Evolutionary conservation across 2,797 vertebrate genomes (phyloP).

Genomic region (Morus bassanus): DNA sequence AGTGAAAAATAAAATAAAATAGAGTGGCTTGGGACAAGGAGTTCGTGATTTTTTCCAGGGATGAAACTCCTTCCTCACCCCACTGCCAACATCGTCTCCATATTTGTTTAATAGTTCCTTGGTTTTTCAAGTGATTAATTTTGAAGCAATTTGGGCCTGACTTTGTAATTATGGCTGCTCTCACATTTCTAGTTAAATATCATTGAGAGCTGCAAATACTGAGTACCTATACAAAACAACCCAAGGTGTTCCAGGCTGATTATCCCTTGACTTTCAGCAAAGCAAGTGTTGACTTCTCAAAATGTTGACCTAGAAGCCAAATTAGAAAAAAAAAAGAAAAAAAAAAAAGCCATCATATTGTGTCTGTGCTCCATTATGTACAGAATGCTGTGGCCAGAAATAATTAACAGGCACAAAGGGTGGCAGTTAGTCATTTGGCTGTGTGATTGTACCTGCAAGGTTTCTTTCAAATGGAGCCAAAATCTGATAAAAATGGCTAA

Average conservation of each 20-base stretch:
- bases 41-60: background rate
- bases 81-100: background rate
- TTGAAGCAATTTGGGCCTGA: background rate
- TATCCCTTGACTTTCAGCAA: background rate
- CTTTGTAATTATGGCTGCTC: background rate
- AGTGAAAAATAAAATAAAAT: slow-evolving; percentile 21
- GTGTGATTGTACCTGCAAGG: slow-evolving; percentile 35
- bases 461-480: slow-evolving; percentile 51
- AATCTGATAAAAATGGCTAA: slow-evolving; percentile 30
- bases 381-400: slow-evolving; percentile 25
- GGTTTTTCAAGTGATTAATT: background rate
- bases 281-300: background rate
- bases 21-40: background rate
- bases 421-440: slow-evolving; percentile 48
- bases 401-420: slow-evolving; percentile 47
- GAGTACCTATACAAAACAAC: background rate
- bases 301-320: background rate
- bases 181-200: background rate
- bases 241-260: background rate
- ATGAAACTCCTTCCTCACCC: background rate
- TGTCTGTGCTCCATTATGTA: slow-evolving; percentile 32
- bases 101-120: background rate
- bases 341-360: background rate
- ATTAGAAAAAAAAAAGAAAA: background rate
- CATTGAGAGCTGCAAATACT: background rate